Base-by-base conservation (phyloP, 2,113 vertebrate genomes). In the Promerops cafer region DNA sequence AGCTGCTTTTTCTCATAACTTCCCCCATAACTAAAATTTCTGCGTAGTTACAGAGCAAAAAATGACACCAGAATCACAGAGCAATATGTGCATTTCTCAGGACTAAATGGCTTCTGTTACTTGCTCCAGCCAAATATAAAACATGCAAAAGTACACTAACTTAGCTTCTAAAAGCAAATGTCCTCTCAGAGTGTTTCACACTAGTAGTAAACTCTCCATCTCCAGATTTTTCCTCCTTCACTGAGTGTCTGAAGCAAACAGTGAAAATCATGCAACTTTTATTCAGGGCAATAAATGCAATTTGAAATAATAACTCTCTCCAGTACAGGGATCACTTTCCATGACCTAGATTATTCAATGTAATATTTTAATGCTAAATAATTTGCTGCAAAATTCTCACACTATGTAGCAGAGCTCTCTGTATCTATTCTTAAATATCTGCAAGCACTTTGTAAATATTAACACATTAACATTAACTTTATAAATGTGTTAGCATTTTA, bases 1-100 rank as follows among this genome's bases (percentile, higher is more conserved):
- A 94, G 93, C 92, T 97, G 92, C n/a, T 95, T 93, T 82, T 93
- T 83, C 92, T 97, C 94, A 95, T 49, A 84, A 53, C 72, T 93
- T 95, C 69, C 61, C 79, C 79, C 76, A 90, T 50, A 93, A 94
- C 83, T 71, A 96, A 94, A 96, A 93, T 85, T 89, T 89, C 83
- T 96, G 92, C 90, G 69, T 89, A 92, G 91, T 83, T 94, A 80
- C 87, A 71, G 69, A 96, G 79, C 75, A 78, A 66, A 91, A 96
- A 93, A 53, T 60, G 71, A 90, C 83, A 95, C 56, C 68, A 96
- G 72, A 83, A 90, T 68, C 69, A 39, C 49, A 83, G 59, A 90
- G 57, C 81, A 77, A 8, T 64, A 70, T 66, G 71, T 50, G 47
- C 75, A 42, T 93, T 97, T 81, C 71, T 89, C 56, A 81, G 56